Evolutionary conservation across 2,797 vertebrate species (phyloP).

Genomic region (Neoniphon sammara): DNA sequence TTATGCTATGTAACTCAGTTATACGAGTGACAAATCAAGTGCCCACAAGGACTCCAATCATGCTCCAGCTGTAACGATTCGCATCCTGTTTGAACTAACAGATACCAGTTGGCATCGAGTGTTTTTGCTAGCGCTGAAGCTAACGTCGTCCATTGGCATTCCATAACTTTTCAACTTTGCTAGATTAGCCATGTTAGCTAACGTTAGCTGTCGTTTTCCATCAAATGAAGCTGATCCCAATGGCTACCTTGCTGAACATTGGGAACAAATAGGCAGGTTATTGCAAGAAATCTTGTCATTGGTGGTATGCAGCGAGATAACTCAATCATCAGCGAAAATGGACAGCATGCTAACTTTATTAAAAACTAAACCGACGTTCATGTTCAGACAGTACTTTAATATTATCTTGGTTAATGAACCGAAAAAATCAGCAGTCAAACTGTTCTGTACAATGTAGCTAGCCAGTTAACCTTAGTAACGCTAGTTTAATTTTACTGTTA

Average conservation of each 20-base stretch:
- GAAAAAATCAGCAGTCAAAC: not conserved
- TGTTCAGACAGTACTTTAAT: not conserved
- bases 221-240: not conserved
- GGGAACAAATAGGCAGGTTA: too few species aligned
- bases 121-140: conserved; percentile 25
- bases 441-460: accelerated
- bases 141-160: conserved; percentile 53
- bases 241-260: accelerated
- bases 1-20: not conserved
- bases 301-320: not conserved
- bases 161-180: conserved; percentile 55
- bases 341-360: conserved; percentile 43
- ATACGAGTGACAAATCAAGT: not conserved
- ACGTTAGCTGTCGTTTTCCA: not conserved
- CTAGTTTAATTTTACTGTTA: not conserved
- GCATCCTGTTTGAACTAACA: not conserved
- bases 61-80: too few species aligned
- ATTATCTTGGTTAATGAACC: not conserved
- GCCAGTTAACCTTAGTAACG: not conserved
- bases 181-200: conserved; percentile 10
- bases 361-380: conserved; percentile 21
- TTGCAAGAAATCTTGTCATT: too few species aligned
- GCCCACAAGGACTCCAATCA: too few species aligned
- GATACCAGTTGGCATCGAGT: not conserved
- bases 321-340: not conserved